Evolutionary conservation across 2,113 vertebrate genomes (phyloP), one percentile per base, ranked within the genome.

Genomic region (Suricata suricatta): DNA sequence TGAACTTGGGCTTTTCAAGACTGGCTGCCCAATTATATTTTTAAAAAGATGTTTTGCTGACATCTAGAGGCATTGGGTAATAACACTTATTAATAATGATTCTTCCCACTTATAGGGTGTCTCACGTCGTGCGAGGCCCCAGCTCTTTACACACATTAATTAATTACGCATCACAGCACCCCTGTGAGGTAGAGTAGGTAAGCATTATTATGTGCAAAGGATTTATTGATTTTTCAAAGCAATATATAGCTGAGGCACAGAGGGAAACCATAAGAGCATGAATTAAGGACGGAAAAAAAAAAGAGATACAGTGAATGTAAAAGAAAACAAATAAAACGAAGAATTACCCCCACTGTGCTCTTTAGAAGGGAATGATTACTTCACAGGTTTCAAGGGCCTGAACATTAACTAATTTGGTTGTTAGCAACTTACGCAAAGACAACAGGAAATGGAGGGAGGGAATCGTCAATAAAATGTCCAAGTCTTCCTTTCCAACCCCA

Each of bases 41-140:
- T 97, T 98, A 54, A 81, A 98, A 98, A 98, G 97, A 98, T 98
- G 98, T 98, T 98, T 98, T 98, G 97, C 97, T 98, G 98, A 98
- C 98, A 98, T 98, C 98, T 98, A 98, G 98, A 98, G 98, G 98
- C 98, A 98, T 97, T 98, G 97, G 82, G 97, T 98, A 98, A 96
- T 98, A 98, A 91, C 94, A 95, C 97, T 96, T 98, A 98, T 97
- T 98, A 98, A 97, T 98, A 96, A 97, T 96, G 95, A 93, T 97
- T 96, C 97, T 83, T 82, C 66, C 41, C 95, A 95, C 86, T 96
- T 89, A 33, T 5, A 88, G 44, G 81, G 92, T 23, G 2, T 80
- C 94, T 94, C 54, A 23, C 5, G 1, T 88, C 5, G 11, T 35
- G 9, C 17, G 74, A 57, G 96, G 89, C 93, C 95, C 94, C 85